phyloP scores from a whole-genome alignment of 2,888 invertebrate genomes.

The Zootermopsis nevadensis region DNA sequence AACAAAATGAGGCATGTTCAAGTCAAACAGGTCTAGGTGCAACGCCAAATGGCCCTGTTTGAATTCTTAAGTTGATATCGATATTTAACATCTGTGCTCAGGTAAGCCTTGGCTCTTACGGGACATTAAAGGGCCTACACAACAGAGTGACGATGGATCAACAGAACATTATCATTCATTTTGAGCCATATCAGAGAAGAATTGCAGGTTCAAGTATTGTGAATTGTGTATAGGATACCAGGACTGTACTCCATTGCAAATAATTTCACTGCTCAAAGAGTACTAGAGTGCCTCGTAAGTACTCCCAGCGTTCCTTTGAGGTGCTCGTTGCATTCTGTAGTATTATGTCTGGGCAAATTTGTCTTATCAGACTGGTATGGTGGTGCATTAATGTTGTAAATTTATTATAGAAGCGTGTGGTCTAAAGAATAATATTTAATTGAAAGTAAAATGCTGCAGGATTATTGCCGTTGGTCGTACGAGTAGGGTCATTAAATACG shows the following conservation, averaged over 20 bases:
- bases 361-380: background rate
- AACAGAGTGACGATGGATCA: background rate
- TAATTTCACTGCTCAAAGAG: slow-evolving; percentile 40
- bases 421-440: background rate
- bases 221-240: slow-evolving; percentile 18
- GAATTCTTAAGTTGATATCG: slow-evolving; percentile 15
- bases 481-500: background rate
- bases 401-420: slow-evolving; percentile 24
- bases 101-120: slow-evolving; percentile 35
- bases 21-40: slow-evolving; percentile 12
- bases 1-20: slow-evolving; percentile 15
- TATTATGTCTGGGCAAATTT: slow-evolving; percentile 30
- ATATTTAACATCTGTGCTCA: slow-evolving; percentile 27
- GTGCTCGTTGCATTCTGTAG: slow-evolving; percentile 45
- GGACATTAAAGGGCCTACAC: slow-evolving; percentile 29
- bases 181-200: slow-evolving; percentile 31
- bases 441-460: background rate
- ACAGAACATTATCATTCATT: background rate
- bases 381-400: slow-evolving; percentile 40
- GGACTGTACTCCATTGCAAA: slow-evolving; percentile 25
- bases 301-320: slow-evolving; percentile 47
- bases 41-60: slow-evolving; percentile 39
- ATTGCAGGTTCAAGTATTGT: slow-evolving; percentile 36
- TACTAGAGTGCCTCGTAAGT: slow-evolving; percentile 38
- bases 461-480: slow-evolving; percentile 13